phyloP scores from a whole-genome alignment of 2,888 invertebrate species.

The Acrobasis repandana region DNA sequence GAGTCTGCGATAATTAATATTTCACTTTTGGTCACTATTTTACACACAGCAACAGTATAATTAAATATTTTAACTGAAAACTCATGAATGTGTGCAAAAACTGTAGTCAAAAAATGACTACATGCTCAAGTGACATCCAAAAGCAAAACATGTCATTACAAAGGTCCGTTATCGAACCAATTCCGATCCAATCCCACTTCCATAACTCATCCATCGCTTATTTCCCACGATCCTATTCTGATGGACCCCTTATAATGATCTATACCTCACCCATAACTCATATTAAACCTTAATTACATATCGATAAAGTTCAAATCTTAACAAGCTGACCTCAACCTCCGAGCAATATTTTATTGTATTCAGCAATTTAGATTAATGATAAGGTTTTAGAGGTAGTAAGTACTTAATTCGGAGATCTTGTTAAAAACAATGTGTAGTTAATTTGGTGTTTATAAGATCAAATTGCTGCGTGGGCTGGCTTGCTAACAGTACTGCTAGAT shows the following conservation, averaged over 20 bases:
- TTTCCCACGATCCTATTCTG: slow-evolving; percentile 82
- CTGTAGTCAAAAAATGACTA: slow-evolving; percentile 51
- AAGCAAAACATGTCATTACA: slow-evolving; percentile 77
- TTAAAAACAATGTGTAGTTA: slow-evolving; percentile 69
- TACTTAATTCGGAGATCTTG: slow-evolving; percentile 80
- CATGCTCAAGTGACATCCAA: slow-evolving; percentile 60
- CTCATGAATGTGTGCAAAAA: background rate
- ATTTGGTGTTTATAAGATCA: slow-evolving; percentile 64
- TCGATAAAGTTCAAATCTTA: slow-evolving; percentile 53
- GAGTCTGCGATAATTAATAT: too few relatives aligned
- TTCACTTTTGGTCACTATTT: too few relatives aligned
- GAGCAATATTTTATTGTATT: slow-evolving; percentile 81
- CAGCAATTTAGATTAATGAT: slow-evolving; percentile 83
- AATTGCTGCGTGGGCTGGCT: slow-evolving; percentile 61
- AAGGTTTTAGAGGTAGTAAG: slow-evolving; percentile 77
- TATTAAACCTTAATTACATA: slow-evolving; percentile 53
- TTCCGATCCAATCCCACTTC: slow-evolving; percentile 55
- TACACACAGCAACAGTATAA: background rate
- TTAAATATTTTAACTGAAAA: too few relatives aligned
- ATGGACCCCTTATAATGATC: slow-evolving; percentile 71
- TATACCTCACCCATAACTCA: slow-evolving; percentile 66
- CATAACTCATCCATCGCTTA: slow-evolving; percentile 68
- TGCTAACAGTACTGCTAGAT: slow-evolving; percentile 40
- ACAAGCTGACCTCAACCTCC: slow-evolving; percentile 47
- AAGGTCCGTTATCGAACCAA: slow-evolving; percentile 22